Evolutionary conservation across 2,113 vertebrate genomes (phyloP), one percentile per base, ranked within the genome.

Genomic region (Nyctereutes procyonoides): DNA sequence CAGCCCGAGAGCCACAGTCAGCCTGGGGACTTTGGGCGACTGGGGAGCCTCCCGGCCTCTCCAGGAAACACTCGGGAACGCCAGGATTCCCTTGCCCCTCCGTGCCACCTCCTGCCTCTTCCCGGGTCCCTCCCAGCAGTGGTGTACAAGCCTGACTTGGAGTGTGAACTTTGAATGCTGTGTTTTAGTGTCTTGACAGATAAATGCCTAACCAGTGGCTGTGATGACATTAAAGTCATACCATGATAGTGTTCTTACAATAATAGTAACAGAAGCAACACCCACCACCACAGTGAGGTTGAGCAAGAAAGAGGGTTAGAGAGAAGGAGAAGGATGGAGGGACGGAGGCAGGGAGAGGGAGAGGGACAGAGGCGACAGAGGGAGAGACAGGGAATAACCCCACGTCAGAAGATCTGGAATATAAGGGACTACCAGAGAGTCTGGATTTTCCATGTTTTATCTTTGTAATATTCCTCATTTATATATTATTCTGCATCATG

Each of bases 371-470:
- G 16, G 13, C n/a, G 5, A 71, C 28, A 43, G 53, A 32, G 28
- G n/a, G 35, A 83, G 62, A 30, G 9, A 32, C 15, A 19, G 26
- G 17, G 28, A 5, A 26, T 67, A 51, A 26, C 53, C 11, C 51
- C 19, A 35, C 32, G 2, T 5, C 22, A 15, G 48, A 80, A 55
- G 43, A 26, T 17, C 24, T 6, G 5, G 63, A 5, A 0, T 35
- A n/a, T 43, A 12, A 38, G 19, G 76, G 30, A 15, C 1, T 4
- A 3, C 3, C 4, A 0, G 8, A 4, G 53, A 8, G 17, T 20
- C 58, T n/a, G 16, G 15, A 15, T 55, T 26, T 51, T 26, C 38
- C 53, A 1, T 16, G 5, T 84, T 7, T 8, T 63, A 14, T 28
- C 7, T 24, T 19, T 15, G 43, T 43, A 48, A 12, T 17, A 22